Evolutionary conservation across 2,113 vertebrate species (phyloP).

Genomic region (Callaeas wilsoni): DNA sequence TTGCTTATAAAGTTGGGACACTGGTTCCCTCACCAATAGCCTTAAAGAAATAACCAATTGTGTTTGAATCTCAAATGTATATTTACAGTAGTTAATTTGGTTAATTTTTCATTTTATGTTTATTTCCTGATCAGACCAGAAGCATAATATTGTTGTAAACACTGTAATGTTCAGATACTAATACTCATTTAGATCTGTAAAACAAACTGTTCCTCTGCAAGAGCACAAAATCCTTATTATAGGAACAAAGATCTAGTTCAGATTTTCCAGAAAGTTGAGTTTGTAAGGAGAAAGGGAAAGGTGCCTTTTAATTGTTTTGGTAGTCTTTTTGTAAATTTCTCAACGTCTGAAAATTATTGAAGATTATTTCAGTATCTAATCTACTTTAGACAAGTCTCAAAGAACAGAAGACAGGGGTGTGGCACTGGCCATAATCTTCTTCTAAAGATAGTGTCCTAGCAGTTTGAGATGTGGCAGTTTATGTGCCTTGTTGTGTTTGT

Average conservation of each 20-base stretch:
- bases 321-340: background rate
- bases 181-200: background rate
- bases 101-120: background rate
- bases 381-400: background rate
- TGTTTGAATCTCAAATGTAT: background rate
- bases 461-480: background rate
- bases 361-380: background rate
- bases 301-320: background rate
- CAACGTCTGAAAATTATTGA: background rate
- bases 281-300: background rate
- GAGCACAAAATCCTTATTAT: background rate
- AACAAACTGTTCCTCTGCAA: background rate
- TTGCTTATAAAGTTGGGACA: background rate
- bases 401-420: background rate
- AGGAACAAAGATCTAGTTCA: background rate
- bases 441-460: background rate
- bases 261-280: background rate
- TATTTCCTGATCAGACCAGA: background rate
- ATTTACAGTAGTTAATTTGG: background rate
- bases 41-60: background rate
- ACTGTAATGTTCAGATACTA: background rate
- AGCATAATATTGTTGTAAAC: background rate
- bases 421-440: background rate
- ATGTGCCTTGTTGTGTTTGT: background rate
- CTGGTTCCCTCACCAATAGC: background rate